phyloP scores from a whole-genome alignment of 1,140 invertebrate species.

The Periplaneta americana region DNA sequence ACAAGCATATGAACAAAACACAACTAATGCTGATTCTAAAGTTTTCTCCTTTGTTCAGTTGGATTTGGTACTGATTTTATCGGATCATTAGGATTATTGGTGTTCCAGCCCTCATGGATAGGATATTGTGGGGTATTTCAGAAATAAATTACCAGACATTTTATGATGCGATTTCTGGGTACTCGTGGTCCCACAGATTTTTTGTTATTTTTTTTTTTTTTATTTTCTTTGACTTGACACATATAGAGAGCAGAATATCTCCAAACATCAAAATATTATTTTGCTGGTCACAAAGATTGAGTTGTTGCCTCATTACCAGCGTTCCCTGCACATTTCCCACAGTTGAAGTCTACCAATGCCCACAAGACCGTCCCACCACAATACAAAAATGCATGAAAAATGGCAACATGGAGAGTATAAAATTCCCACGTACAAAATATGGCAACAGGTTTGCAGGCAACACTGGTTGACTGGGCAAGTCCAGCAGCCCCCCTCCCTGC shows the following conservation, averaged over 20 bases:
- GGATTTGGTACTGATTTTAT: too few relatives aligned
- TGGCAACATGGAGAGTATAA: constrained; percentile 4
- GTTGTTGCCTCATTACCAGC: neutral
- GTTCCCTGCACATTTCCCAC: neutral
- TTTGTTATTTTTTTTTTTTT: constrained; percentile 7
- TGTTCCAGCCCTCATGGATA: neutral
- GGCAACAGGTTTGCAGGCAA: neutral
- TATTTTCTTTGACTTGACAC: constrained; percentile 10
- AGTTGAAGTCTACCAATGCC: neutral
- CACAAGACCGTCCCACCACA: neutral
- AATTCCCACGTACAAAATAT: neutral
- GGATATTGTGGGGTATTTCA: neutral
- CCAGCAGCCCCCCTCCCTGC: neutral
- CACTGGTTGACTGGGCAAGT: neutral
- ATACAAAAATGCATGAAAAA: neutral
- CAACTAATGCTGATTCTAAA: too few relatives aligned
- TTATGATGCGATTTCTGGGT: constrained; percentile 7
- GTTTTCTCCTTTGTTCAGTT: too few relatives aligned
- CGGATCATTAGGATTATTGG: too few relatives aligned
- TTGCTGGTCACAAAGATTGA: neutral
- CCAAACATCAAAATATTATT: constrained; percentile 14
- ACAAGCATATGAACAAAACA: too few relatives aligned
- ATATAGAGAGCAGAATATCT: constrained; percentile 19
- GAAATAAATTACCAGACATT: neutral
- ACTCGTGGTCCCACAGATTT: constrained; percentile 4